phyloP scores from a whole-genome alignment of 2,797 vertebrate genomes.

The Xenopus petersii region DNA sequence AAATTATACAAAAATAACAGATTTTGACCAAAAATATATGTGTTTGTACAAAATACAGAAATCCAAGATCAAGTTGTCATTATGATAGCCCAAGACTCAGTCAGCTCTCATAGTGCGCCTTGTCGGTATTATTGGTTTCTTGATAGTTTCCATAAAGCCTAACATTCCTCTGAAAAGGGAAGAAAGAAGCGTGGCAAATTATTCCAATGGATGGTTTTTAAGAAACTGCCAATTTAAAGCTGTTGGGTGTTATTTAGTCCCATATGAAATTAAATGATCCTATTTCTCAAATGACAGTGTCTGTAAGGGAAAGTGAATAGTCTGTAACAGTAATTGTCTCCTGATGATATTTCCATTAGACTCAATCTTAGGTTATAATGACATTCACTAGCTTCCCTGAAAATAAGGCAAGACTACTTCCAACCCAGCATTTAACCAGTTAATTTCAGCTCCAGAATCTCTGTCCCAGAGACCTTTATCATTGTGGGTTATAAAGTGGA shows the following conservation, averaged over 20 bases:
- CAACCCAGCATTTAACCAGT: slow-evolving; percentile 26
- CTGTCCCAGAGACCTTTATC: slow-evolving; percentile 1
- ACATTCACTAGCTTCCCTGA: slow-evolving; percentile 52
- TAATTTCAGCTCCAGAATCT: slow-evolving; percentile 30
- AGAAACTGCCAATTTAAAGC: slow-evolving; percentile 75
- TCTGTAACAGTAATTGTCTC: slow-evolving; percentile 73
- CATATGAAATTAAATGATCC: slow-evolving; percentile 77
- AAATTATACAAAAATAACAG: no score
- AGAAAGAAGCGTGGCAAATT: slow-evolving; percentile 66
- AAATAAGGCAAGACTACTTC: slow-evolving; percentile 51
- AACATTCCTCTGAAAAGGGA: slow-evolving; percentile 46
- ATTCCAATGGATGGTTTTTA: slow-evolving; percentile 74
- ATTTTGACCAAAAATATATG: no score
- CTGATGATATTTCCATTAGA: slow-evolving; percentile 70
- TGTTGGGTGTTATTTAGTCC: slow-evolving; percentile 76
- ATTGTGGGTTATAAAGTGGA: slow-evolving; percentile 7
- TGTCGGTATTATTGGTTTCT: neutral
- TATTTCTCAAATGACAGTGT: slow-evolving; percentile 79
- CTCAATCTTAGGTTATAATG: slow-evolving; percentile 64
- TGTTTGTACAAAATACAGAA: no score
- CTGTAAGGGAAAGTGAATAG: slow-evolving; percentile 67
- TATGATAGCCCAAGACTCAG: neutral
- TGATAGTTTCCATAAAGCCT: slow-evolving; percentile 45
- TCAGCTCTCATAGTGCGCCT: slow-evolving; percentile 2
- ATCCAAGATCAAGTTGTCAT: neutral